Base-by-base conservation (phyloP, 2,797 vertebrate genomes). In the Adrianichthys oophorus region DNA sequence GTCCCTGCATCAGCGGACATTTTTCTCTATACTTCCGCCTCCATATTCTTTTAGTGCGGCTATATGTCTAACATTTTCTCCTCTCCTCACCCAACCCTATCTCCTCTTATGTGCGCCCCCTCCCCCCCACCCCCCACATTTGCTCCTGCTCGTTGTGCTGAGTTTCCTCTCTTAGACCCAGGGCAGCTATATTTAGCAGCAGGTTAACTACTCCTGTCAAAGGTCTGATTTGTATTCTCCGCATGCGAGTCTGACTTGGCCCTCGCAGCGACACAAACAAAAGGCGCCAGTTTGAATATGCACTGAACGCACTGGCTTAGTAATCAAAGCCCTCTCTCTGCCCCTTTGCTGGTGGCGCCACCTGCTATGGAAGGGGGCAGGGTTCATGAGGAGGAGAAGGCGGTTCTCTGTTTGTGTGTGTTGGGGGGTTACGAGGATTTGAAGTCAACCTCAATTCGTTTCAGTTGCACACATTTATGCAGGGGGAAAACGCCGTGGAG, bases 181-280 rank as follows among this genome's bases (percentile, higher is more conserved):
- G 82, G 82, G 85, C 83, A 73, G 82, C 90, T 91, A 91, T 91
- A 91, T 92, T 90, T 90, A 91, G 90, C 82, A 65, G 65, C 87
- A 91, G 90, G 90, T 90, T 90, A 92, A 90, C 87, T 86, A 87
- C 87, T 85, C 82, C 87, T 91, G 90, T 90, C 90, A 91, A 85
- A 89, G 90, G 88, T 91, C 87, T 90, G 88, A 91, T 90, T 90
- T 89, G 89, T 92, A 91, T 92, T 90, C 90, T 82, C 85, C 75
- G 86, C 90, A 88, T 90, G 89, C 76, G 18, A 79, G 80, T 78
- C 82, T 80, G 87, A 85, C 87, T 89, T 58, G 80, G 85, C 86
- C 85, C 81, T 79, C 69, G 65, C 83, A 74, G 85, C 81, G 76
- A 85, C 87, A 89, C 86, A 90, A 91, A 92, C 90, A 91, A 91